These are phyloP conservation scores for Spodoptera littoralis DNA, from an alignment of 2,888 invertebrate genomes.

Conservation along the genomic window DNA sequence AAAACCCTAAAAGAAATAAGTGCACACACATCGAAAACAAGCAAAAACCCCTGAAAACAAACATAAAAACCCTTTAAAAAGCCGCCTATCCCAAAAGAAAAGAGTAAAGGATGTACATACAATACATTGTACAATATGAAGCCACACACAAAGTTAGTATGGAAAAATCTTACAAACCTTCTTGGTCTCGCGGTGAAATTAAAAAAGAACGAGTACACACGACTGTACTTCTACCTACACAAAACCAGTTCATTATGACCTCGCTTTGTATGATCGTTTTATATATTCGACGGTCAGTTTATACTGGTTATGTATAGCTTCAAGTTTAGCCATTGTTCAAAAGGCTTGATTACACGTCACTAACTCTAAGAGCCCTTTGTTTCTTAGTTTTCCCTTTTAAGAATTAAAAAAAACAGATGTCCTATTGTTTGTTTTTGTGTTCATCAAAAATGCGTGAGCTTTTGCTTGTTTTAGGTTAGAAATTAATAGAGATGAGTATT, in stretches of 20 bases:
- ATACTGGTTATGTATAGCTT: too few relatives aligned
- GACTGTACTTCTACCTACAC: too few relatives aligned
- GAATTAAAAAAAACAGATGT: conserved; percentile 52
- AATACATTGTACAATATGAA: conserved; percentile 13
- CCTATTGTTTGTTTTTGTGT: conserved; percentile 47
- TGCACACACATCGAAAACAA: conserved; percentile 6
- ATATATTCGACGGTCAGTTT: too few relatives aligned
- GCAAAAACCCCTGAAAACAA: not conserved
- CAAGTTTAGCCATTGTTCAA: conserved; percentile 63
- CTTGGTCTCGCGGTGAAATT: conserved; percentile 64
- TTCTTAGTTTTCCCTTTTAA: conserved; percentile 65
- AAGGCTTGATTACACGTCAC: conserved; percentile 82
- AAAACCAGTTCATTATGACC: too few relatives aligned
- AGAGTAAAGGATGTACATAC: conserved; percentile 30
- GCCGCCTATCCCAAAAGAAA: conserved; percentile 1
- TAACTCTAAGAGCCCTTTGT: conserved; percentile 74
- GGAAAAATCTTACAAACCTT: conserved; percentile 53
- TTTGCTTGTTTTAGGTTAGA: conserved; percentile 4
- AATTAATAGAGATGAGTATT: not conserved
- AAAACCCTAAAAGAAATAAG: too few relatives aligned
- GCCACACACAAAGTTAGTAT: conserved; percentile 26
- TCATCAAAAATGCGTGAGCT: conserved; percentile 20
- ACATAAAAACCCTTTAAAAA: not conserved
- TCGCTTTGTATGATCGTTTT: too few relatives aligned
- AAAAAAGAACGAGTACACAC: conserved; percentile 66